Conservation (phyloP, 2,888 invertebrate genomes). For the Dione juno region DNA sequence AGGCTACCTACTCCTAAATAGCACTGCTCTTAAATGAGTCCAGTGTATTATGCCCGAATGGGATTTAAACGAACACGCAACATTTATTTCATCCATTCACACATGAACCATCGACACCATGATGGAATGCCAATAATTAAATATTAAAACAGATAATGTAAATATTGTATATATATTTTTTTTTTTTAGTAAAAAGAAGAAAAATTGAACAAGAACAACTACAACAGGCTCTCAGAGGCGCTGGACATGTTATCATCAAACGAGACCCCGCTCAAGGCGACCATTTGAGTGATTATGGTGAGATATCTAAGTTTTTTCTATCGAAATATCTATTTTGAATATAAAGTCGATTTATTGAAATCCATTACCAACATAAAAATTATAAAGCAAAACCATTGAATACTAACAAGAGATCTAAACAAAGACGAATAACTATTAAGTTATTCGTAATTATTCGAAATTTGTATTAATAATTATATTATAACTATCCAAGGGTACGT, state of each 20-base stretch:
- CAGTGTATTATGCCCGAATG: neutral
- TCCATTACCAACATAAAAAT: too few relatives aligned
- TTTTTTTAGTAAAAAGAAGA: constrained; percentile 73
- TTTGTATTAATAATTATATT: too few relatives aligned
- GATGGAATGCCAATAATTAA: neutral
- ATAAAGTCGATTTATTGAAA: too few relatives aligned
- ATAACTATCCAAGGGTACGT: too few relatives aligned
- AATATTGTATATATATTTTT: constrained; percentile 42
- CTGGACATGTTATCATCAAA: constrained; percentile 91
- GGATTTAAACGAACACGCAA: neutral
- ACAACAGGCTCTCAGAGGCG: constrained; percentile 73
- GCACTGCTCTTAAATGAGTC: neutral
- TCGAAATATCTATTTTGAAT: neutral
- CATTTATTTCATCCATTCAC: neutral
- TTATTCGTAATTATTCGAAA: too few relatives aligned
- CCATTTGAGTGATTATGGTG: constrained; percentile 92
- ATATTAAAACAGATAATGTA: neutral
- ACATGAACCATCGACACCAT: neutral
- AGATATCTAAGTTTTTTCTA: constrained; percentile 54
- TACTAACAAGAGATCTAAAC: too few relatives aligned
- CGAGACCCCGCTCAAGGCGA: constrained; percentile 83
- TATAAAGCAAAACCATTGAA: too few relatives aligned
- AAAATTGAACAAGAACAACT: constrained; percentile 67
- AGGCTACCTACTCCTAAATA: neutral
- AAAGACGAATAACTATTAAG: too few relatives aligned